Evolutionary conservation across 2,113 vertebrate species (phyloP).

Genomic region (Eublepharis macularius): DNA sequence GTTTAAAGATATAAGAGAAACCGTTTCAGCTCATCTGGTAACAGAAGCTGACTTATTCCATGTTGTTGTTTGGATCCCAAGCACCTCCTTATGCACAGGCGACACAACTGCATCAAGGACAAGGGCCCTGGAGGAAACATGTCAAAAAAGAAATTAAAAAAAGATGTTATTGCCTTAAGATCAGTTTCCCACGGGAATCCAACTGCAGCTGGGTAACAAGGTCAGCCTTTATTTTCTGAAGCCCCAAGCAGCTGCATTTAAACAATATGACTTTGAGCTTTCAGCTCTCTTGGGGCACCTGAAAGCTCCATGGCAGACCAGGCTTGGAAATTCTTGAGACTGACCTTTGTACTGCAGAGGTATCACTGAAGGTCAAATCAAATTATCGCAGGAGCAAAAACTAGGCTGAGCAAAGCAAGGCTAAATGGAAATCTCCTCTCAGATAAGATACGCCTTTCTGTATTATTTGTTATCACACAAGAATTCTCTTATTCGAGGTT

Average conservation of each 20-base stretch:
- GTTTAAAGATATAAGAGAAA: constrained; percentile 81
- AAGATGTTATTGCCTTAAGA: background rate
- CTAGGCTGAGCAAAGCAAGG: background rate
- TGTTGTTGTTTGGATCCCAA: constrained; percentile 77
- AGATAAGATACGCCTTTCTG: background rate
- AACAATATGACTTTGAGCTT: background rate
- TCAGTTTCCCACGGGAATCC: background rate
- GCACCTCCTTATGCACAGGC: constrained; percentile 80
- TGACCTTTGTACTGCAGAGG: background rate
- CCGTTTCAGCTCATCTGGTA: constrained; percentile 79
- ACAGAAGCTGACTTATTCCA: constrained; percentile 72
- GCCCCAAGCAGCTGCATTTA: background rate
- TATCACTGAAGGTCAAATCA: background rate
- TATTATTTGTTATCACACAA: background rate
- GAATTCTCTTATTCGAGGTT: background rate
- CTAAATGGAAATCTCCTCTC: background rate
- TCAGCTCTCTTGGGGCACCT: background rate
- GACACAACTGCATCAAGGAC: constrained; percentile 84
- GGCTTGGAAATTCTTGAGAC: background rate
- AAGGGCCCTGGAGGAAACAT: constrained; percentile 74
- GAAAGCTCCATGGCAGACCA: fast-evolving
- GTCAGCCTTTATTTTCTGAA: background rate
- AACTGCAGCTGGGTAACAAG: background rate
- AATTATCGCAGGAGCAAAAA: background rate
- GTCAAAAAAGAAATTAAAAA: constrained; percentile 26